A percentile compares a stretch with the other conserved stretches of the same genome.
These are phyloP conservation scores for Gerris buenoi DNA, from an alignment of 1,140 invertebrate genomes.

Conservation along the genomic window DNA sequence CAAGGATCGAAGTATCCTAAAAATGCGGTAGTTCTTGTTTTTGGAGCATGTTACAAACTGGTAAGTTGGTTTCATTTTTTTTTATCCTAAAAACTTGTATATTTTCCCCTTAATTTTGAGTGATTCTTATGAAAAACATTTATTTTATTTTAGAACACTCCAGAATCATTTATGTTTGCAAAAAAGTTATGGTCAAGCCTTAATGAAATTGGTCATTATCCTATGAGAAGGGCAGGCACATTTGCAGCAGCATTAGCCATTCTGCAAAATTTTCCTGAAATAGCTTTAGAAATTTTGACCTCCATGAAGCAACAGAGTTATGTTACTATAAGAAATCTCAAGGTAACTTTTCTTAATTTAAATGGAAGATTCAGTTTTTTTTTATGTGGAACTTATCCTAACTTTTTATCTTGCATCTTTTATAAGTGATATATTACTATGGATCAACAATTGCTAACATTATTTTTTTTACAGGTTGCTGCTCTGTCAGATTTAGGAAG, in stretches of 20 bases:
- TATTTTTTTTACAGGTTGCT: constrained; percentile 31
- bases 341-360: constrained; percentile 30
- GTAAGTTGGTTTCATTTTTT: too few species aligned
- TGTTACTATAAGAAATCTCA: constrained; percentile 50
- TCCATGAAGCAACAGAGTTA: constrained; percentile 37
- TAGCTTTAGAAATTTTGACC: constrained; percentile 48
- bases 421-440: too few species aligned
- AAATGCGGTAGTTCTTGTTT: constrained; percentile 43
- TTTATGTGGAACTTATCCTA: too few species aligned
- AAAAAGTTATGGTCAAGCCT: constrained; percentile 42
- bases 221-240: constrained; percentile 40
- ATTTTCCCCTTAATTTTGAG: too few species aligned
- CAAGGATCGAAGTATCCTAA: constrained; percentile 45
- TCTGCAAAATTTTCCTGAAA: constrained; percentile 45
- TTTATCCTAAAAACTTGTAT: too few species aligned
- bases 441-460: background rate
- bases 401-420: too few species aligned
- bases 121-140: too few species aligned
- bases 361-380: background rate
- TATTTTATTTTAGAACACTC: constrained; percentile 44
- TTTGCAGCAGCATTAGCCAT: constrained; percentile 48
- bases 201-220: constrained; percentile 33
- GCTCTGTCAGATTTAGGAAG: constrained; percentile 43
- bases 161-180: constrained; percentile 47
- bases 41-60: constrained; percentile 59